Percentiles rank a stretch among this genome's conserved stretches.
Evolutionary conservation across 2,113 vertebrate genomes (phyloP).

Genomic region (Esox niger): DNA sequence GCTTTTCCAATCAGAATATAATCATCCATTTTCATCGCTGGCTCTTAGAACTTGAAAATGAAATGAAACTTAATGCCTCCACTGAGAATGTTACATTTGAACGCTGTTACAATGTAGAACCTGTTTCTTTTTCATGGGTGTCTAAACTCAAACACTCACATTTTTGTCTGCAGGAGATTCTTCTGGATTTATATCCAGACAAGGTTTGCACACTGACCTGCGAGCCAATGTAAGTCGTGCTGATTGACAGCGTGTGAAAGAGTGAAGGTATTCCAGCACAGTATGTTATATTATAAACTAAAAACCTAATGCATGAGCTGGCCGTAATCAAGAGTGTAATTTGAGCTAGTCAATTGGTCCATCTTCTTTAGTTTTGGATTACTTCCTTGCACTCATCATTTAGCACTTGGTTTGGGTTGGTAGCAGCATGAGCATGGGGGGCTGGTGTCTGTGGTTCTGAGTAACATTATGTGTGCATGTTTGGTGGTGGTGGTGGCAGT

Average conservation of each 20-base stretch:
- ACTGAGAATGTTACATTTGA: background rate
- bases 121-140: background rate
- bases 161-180: slow-evolving; percentile 50
- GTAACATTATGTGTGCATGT: background rate
- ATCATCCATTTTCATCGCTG: background rate
- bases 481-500: background rate
- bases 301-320: slow-evolving; percentile 3
- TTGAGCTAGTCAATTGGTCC: background rate
- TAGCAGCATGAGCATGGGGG: slow-evolving; percentile 9
- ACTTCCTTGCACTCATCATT: slow-evolving; percentile 45
- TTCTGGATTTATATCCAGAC: slow-evolving; percentile 27
- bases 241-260: slow-evolving; percentile 72
- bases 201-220: slow-evolving; percentile 62
- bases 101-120: background rate
- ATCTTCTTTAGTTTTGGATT: slow-evolving; percentile 31
- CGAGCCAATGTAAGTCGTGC: slow-evolving; percentile 69
- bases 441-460: background rate
- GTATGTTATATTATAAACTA: slow-evolving; percentile 25
- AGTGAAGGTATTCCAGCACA: slow-evolving; percentile 68
- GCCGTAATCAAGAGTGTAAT: background rate
- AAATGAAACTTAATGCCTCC: background rate
- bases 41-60: background rate
- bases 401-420: background rate
- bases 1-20: no score
- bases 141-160: background rate